Evolutionary conservation across 2,113 vertebrate species (phyloP).

Genomic region (Thermophis baileyi): DNA sequence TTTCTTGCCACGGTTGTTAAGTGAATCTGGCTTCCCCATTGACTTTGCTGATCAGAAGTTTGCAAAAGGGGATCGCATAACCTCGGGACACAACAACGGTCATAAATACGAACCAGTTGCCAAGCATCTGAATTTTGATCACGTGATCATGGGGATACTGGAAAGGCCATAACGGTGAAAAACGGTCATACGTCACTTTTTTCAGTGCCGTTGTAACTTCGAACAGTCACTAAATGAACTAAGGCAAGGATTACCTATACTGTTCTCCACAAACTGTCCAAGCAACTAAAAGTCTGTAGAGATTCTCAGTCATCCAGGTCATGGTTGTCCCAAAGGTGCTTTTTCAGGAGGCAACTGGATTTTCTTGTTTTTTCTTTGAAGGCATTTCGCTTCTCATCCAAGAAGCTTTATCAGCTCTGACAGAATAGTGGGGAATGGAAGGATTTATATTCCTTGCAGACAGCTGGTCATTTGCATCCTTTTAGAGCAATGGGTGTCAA

Average conservation of each 20-base stretch:
- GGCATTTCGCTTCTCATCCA: too few species aligned
- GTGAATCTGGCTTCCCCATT: not conserved
- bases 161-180: not conserved
- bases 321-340: too few species aligned
- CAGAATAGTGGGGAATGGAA: too few species aligned
- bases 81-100: not conserved
- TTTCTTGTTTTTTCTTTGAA: too few species aligned
- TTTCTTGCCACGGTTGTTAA: not conserved
- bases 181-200: not conserved
- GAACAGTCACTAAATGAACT: not conserved
- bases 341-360: too few species aligned
- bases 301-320: too few species aligned
- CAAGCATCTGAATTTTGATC: not conserved
- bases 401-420: too few species aligned
- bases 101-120: not conserved
- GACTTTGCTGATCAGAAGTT: not conserved
- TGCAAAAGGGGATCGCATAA: fast-evolving
- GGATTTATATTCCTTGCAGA: too few species aligned
- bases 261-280: not conserved
- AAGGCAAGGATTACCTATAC: not conserved
- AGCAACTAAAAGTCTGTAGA: not conserved
- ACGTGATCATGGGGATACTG: not conserved
- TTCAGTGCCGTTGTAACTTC: not conserved
- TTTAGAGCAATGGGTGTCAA: too few species aligned
- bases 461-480: too few species aligned